phyloP scores from a whole-genome alignment of 2,797 vertebrate species.

The Mus spretus region DNA sequence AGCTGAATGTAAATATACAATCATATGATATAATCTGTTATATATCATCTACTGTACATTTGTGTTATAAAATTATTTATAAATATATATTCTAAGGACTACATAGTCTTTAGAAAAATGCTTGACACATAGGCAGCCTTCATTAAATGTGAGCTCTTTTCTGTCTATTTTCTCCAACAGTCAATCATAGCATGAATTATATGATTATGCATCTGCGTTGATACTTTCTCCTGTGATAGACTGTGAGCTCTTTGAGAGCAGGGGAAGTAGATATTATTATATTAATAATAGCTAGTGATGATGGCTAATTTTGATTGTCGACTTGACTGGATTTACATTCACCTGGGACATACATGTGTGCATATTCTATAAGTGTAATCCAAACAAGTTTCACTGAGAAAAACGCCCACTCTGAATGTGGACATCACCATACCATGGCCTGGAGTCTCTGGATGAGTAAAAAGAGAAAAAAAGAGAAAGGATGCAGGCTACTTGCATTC shows the following conservation, averaged over 20 bases:
- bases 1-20: conserved; percentile 26
- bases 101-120: conserved; percentile 54
- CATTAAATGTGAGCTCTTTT: conserved; percentile 34
- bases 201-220: conserved; percentile 40
- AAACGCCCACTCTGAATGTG: background rate
- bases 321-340: background rate
- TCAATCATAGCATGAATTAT: conserved; percentile 4
- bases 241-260: conserved; percentile 49
- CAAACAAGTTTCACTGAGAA: background rate
- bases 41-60: background rate
- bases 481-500: background rate
- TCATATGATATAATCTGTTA: background rate
- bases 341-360: background rate
- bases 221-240: conserved; percentile 42
- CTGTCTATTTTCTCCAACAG: conserved; percentile 39
- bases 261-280: background rate
- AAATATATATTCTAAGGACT: conserved; percentile 6
- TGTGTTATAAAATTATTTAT: conserved; percentile 10
- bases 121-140: conserved; percentile 36
- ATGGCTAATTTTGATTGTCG: conserved; percentile 2
- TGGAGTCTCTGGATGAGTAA: background rate
- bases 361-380: background rate
- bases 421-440: background rate
- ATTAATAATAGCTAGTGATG: conserved; percentile 29
- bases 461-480: background rate